Conservation (phyloP, 2,113 vertebrate species). For the Eolophus roseicapilla region DNA sequence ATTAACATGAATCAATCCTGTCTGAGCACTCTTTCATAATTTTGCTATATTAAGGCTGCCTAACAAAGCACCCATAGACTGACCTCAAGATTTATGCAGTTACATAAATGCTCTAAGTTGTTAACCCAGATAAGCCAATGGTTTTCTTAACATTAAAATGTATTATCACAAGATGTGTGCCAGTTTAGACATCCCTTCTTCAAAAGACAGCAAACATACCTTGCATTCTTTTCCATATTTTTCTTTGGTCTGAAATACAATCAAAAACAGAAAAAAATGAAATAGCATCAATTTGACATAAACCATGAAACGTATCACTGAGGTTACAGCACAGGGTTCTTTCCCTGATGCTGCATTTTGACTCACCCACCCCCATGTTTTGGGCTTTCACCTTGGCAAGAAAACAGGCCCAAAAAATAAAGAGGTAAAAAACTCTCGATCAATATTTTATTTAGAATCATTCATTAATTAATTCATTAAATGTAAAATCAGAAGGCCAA, state of each 20-base stretch:
- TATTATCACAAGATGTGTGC: not conserved
- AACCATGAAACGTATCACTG: accelerated
- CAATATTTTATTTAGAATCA: not conserved
- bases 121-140: not conserved
- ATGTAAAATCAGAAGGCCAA: not conserved
- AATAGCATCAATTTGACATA: not conserved
- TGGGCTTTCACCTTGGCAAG: not conserved
- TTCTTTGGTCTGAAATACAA: constrained; percentile 91
- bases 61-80: not conserved
- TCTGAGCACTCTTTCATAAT: not conserved
- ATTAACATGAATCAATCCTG: not conserved
- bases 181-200: not conserved
- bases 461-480: not conserved
- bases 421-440: not conserved
- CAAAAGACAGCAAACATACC: constrained; percentile 73
- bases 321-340: not conserved
- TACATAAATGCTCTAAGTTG: not conserved
- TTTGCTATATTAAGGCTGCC: not conserved
- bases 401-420: not conserved
- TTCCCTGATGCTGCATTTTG: not conserved
- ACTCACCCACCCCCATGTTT: not conserved
- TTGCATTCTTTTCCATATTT: constrained; percentile 99
- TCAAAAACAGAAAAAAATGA: not conserved
- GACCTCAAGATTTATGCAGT: not conserved
- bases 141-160: not conserved